Evolutionary conservation across 2,888 invertebrate genomes (phyloP), one percentile per base, ranked within the genome.

Genomic region (Blastobasis lacticolella): DNA sequence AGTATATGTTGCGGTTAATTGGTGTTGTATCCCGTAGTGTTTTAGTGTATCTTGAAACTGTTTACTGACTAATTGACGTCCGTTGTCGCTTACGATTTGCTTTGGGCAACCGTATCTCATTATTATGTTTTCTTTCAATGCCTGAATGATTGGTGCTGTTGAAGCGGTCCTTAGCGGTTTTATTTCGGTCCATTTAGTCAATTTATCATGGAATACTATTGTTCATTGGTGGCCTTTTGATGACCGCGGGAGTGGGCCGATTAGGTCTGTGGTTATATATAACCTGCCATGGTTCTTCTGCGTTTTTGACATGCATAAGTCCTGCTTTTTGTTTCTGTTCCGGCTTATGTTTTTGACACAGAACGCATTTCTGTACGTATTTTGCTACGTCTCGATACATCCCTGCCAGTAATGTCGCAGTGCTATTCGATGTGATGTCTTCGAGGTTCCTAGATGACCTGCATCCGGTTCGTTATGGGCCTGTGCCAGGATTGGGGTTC

Each of bases 151-250:
- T 37, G 45, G 44, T 10, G 5, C 38, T 7, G 49, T 10, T 47
- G 63, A 66, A 1, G 62, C 62, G 0, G 45, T 50, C 6, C 60
- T 44, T 5, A 68, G 46, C 0, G 64, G 60, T 10, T 46, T 46
- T 1, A 59, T 45, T 37, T 63, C 57, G 0, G 59, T 51, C 67
- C 67, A 67, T 1, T 53, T 67, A 5, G 63, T 59, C 49, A 66
- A 67, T 10, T 60, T 57, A 45, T 70, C 69, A 37, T 62, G 59
- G 5, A 65, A 58, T 10, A 67, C 63, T 7, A 68, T 46, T 7
- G 65, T 49, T 40, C 45, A 49, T 9, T 37, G 9, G 38, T 45
- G 40, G 4, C 49, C 49, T 37, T 51, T 43, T 4, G 51, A 51
- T 5, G 51, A 51, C 8, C 51, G 5, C 2, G 51, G 51, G 45